Evolutionary conservation across 1,140 invertebrate genomes (phyloP).

Genomic region (Cryptotermes secundus): DNA sequence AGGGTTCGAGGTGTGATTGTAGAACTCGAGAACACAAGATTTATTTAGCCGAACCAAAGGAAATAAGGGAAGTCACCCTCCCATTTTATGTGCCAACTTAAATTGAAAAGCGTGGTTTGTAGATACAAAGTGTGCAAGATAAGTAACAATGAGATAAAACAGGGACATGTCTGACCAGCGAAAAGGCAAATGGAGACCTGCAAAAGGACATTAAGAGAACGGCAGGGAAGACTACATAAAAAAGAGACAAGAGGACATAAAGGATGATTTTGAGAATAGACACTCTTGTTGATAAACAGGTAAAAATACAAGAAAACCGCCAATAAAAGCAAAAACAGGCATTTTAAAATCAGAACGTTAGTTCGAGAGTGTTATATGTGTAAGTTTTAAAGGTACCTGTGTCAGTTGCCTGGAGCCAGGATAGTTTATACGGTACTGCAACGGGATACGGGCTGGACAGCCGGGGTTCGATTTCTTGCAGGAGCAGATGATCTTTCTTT

Average conservation of each 20-base stretch:
- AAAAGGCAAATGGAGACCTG: not conserved
- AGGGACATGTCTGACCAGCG: not conserved
- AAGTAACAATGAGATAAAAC: not conserved
- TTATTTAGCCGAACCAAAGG: not conserved
- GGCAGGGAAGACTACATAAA: not conserved
- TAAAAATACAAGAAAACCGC: conserved; percentile 11
- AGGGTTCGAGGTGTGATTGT: not conserved
- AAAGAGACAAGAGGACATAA: not conserved
- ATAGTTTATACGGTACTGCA: too few relatives aligned
- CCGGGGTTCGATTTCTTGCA: too few relatives aligned
- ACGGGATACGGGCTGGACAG: too few relatives aligned
- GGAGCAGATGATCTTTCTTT: too few relatives aligned
- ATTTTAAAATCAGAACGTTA: not conserved
- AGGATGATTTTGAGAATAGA: not conserved
- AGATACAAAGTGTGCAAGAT: not conserved
- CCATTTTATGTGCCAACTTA: not conserved
- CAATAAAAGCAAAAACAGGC: not conserved
- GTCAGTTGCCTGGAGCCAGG: too few relatives aligned
- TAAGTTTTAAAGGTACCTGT: too few relatives aligned
- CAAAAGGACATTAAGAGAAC: not conserved
- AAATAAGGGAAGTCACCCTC: not conserved
- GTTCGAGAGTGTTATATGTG: not conserved
- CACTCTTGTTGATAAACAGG: not conserved
- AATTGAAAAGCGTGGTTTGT: not conserved
- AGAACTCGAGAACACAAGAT: not conserved